A percentile compares a stretch with the other conserved stretches of the same genome.
Conservation (phyloP, 2,797 vertebrate genomes). For the Gila robusta region DNA sequence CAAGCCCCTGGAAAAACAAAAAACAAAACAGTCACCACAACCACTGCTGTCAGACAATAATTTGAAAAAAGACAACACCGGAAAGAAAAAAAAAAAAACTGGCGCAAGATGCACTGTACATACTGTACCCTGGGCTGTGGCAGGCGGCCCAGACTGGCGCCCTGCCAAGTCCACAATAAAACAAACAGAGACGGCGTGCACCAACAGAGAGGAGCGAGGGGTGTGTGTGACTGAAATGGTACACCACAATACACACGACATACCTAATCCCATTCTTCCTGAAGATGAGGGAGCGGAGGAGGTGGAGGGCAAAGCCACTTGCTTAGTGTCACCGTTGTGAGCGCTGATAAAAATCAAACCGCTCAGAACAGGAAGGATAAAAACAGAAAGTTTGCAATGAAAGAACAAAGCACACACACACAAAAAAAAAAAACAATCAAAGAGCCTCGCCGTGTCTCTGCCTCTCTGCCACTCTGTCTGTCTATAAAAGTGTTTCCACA, state of each 20-base stretch:
- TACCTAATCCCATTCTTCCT: constrained; percentile 54
- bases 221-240: constrained; percentile 58
- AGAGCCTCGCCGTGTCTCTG: constrained; percentile 68
- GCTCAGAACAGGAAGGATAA: constrained; percentile 65
- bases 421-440: constrained; percentile 68
- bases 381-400: constrained; percentile 65
- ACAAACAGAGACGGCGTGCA: constrained; percentile 82
- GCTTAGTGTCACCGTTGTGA: constrained; percentile 73
- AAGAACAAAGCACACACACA: constrained; percentile 43
- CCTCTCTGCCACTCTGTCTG: constrained; percentile 75
- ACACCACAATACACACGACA: constrained; percentile 63
- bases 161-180: constrained; percentile 84
- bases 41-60: constrained; percentile 77
- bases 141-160: constrained; percentile 87
- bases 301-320: constrained; percentile 52
- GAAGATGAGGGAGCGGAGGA: constrained; percentile 25
- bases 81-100: constrained; percentile 76
- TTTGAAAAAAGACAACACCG: constrained; percentile 55
- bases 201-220: constrained; percentile 64
- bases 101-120: constrained; percentile 94
- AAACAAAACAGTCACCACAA: constrained; percentile 69
- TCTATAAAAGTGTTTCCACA: constrained; percentile 72
- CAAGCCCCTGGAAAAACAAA: constrained; percentile 50
- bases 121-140: constrained; percentile 96
- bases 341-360: constrained; percentile 63